A percentile compares a stretch with the other conserved stretches of the same genome.
phyloP scores from a whole-genome alignment of 2,888 invertebrate genomes.

The Melinaea menophilus region DNA sequence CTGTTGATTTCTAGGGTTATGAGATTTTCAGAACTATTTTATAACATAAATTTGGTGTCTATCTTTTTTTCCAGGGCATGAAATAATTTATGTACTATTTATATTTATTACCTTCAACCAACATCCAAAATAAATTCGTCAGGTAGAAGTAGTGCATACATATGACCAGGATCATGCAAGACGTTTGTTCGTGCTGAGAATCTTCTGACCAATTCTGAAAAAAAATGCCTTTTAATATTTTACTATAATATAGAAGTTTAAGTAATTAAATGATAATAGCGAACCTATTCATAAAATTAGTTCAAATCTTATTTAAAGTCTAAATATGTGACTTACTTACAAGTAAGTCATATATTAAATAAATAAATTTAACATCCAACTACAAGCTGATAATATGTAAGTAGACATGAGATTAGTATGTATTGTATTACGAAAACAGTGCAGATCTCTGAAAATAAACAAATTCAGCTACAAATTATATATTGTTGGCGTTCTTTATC shows the following conservation, averaged over 20 bases:
- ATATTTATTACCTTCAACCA: constrained; percentile 87
- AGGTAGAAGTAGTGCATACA: constrained; percentile 94
- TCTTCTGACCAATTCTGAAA: constrained; percentile 79
- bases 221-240: constrained; percentile 9
- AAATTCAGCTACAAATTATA: background rate
- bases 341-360: no score
- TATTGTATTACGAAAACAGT: constrained; percentile 94
- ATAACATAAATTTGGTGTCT: no score
- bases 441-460: constrained; percentile 86
- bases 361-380: constrained; percentile 93
- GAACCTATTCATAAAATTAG: no score
- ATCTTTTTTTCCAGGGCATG: no score
- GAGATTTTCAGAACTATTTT: no score
- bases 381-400: constrained; percentile 91
- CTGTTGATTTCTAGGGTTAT: no score
- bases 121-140: constrained; percentile 99
- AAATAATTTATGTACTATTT: no score
- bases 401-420: constrained; percentile 97
- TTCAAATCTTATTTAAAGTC: background rate
- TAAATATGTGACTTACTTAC: constrained; percentile 76
- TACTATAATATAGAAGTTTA: constrained; percentile 1
- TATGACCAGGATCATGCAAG: constrained; percentile 86
- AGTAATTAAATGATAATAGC: no score
- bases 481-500: background rate
- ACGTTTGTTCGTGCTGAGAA: constrained; percentile 79